Evolutionary conservation across 2,797 vertebrate genomes (phyloP), one percentile per base, ranked within the genome.

Genomic region (Poeciliopsis infans): DNA sequence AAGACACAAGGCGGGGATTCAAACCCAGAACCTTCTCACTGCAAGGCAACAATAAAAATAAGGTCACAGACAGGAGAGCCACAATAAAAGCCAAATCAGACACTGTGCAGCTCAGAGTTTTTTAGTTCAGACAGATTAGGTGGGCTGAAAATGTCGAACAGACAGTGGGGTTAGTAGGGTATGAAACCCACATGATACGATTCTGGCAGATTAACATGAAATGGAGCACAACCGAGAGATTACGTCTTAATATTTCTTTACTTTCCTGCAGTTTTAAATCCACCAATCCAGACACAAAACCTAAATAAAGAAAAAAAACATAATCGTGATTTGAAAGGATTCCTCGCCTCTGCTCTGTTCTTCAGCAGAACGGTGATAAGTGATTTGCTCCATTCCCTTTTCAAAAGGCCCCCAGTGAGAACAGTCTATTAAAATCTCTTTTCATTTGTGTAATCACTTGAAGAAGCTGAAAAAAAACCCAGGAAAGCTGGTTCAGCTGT

Each of bases 371-470:
- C 85, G 79, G 79, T 75, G 80, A 69, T 82, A 89, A 91, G 76
- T 43, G 80, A 79, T 87, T 87, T 80, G 72, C 83, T 85, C 79
- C 49, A 47, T 79, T 91, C 79, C 71, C 72, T 82, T 91, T 92
- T 90, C 78, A 83, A 90, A 92, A 59, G 75, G 81, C 79, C 87
- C 86, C 91, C 83, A 82, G 80, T 83, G 87, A 92, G 84, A 89
- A 79, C 80, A 87, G 72, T 87, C 90, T 77, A 87, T 92, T 94
- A 92, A 93, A 93, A 89, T 81, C 86, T 84, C 91, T 93, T 93
- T 93, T 93, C 86, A 94, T 94, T 92, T 81, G 71, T 86, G 88
- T 85, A 89, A 92, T 89, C 84, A 79, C 87, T 92, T 90, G 86
- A 89, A 79, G 88, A 81, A 72, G 87, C 89, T 93, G 41, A 23